phyloP scores from a whole-genome alignment of 2,888 invertebrate species.

The Conops quadrifasciatus region DNA sequence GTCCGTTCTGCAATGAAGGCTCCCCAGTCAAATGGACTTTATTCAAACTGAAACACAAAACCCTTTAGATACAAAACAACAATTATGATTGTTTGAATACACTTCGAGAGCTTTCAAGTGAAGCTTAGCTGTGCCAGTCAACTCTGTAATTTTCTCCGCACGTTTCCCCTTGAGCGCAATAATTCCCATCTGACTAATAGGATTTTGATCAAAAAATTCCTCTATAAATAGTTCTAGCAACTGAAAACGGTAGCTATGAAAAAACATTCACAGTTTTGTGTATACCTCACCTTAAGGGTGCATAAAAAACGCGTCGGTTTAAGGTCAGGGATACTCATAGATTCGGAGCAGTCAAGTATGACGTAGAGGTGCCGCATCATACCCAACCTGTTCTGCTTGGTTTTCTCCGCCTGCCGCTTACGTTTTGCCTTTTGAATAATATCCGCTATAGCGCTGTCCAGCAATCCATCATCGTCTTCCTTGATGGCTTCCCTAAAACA shows the following conservation, averaged over 20 bases:
- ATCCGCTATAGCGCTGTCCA: conserved; percentile 87
- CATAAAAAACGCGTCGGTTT: conserved; percentile 92
- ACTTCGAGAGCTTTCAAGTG: conserved; percentile 76
- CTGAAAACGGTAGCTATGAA: conserved; percentile 66
- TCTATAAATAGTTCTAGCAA: conserved; percentile 91
- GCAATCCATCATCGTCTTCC: conserved; percentile 82
- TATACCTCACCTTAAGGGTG: conserved; percentile 77
- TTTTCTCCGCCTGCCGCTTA: conserved; percentile 75
- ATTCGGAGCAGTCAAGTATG: conserved; percentile 91
- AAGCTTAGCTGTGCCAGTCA: conserved; percentile 86
- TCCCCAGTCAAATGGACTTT: conserved; percentile 83
- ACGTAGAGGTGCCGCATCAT: conserved; percentile 98
- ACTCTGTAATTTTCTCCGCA: conserved; percentile 89
- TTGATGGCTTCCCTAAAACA: conserved; percentile 86
- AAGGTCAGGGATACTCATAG: conserved; percentile 91
- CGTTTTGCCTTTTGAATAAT: conserved; percentile 90
- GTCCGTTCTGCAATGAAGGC: conserved; percentile 94
- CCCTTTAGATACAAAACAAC: background rate
- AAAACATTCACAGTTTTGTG: background rate
- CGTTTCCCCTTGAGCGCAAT: conserved; percentile 91
- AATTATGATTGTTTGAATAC: conserved; percentile 54
- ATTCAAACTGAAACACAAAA: conserved; percentile 65
- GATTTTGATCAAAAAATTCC: conserved; percentile 98
- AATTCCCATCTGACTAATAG: conserved; percentile 95
- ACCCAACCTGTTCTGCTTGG: conserved; percentile 83